Percentiles rank a stretch among this genome's conserved stretches.
phyloP scores from a whole-genome alignment of 2,797 vertebrate species.

The Artibeus lituratus region DNA sequence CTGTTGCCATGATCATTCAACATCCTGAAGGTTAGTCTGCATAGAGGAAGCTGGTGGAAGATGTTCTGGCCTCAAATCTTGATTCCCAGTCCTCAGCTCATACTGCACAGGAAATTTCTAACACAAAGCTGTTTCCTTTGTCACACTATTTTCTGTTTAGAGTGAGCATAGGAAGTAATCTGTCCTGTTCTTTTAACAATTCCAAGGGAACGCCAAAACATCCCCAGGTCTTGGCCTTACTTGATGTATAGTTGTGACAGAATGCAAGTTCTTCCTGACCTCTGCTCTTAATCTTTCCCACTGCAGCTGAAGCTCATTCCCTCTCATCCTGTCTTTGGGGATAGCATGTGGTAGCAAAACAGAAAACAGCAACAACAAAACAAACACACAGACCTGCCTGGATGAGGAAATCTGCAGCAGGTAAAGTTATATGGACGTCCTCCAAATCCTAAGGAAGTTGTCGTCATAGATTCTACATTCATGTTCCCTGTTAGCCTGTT shows the following conservation, averaged over 20 bases:
- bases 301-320: not conserved
- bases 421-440: not conserved
- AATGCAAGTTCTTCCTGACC: slow-evolving; percentile 49
- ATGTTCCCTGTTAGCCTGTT: not conserved
- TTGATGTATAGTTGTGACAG: slow-evolving; percentile 38
- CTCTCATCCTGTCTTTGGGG: slow-evolving; percentile 53
- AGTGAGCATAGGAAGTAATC: slow-evolving; percentile 64
- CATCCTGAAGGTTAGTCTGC: not conserved
- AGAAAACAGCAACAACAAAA: not conserved
- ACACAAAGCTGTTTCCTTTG: slow-evolving; percentile 74
- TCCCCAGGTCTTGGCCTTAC: slow-evolving; percentile 37
- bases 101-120: slow-evolving; percentile 68
- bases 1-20: not conserved
- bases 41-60: slow-evolving; percentile 19
- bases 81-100: slow-evolving; percentile 1
- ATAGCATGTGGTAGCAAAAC: not conserved
- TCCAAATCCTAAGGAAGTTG: not conserved
- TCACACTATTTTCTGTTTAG: slow-evolving; percentile 68
- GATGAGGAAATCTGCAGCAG: not conserved
- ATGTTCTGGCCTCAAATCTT: slow-evolving; percentile 36
- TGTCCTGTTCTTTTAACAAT: slow-evolving; percentile 67
- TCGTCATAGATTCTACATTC: not conserved
- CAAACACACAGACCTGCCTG: not conserved
- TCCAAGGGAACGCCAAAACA: slow-evolving; percentile 62
- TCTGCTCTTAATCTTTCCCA: slow-evolving; percentile 51